Conservation (phyloP, 2,888 invertebrate genomes). For the Taphrorychus bicolor region DNA sequence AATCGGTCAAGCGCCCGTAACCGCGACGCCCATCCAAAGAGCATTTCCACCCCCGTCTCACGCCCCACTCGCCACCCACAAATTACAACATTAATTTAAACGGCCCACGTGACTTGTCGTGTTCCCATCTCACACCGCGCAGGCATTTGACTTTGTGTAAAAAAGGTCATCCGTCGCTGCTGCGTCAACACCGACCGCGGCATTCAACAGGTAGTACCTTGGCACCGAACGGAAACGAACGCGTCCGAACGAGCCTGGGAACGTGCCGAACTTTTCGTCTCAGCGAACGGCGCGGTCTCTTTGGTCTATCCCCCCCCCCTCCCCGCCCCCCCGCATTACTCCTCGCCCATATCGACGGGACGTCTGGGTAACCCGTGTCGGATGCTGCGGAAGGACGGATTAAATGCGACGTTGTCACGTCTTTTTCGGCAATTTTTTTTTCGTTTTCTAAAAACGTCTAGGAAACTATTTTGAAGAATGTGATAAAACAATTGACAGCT, state of each 20-base stretch:
- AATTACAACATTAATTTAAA: constrained; percentile 11
- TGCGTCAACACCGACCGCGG: constrained; percentile 19
- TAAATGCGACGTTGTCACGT: constrained; percentile 31
- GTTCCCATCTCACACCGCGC: constrained; percentile 18
- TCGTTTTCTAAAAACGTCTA: not conserved
- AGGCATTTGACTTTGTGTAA: constrained; percentile 35
- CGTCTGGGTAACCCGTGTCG: constrained; percentile 41
- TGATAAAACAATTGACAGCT: too few species aligned
- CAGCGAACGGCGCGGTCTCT: constrained; percentile 43
- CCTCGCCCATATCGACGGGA: not conserved
- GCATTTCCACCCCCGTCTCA: constrained; percentile 7
- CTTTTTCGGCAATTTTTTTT: too few species aligned
- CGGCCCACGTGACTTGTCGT: constrained; percentile 28
- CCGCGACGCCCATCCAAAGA: not conserved
- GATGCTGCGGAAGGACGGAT: constrained; percentile 39
- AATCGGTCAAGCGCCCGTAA: not conserved
- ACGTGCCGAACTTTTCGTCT: constrained; percentile 52
- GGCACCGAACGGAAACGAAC: constrained; percentile 43
- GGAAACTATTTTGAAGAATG: not conserved
- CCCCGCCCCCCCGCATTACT: constrained; percentile 2
- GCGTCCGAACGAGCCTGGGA: constrained; percentile 51
- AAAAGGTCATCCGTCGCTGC: constrained; percentile 32
- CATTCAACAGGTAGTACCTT: constrained; percentile 40
- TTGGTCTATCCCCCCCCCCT: constrained; percentile 21
- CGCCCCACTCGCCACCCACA: constrained; percentile 13